Percentiles rank a stretch among this genome's conserved stretches.
Conservation (phyloP, 2,113 vertebrate species). For the Morone chrysops region DNA sequence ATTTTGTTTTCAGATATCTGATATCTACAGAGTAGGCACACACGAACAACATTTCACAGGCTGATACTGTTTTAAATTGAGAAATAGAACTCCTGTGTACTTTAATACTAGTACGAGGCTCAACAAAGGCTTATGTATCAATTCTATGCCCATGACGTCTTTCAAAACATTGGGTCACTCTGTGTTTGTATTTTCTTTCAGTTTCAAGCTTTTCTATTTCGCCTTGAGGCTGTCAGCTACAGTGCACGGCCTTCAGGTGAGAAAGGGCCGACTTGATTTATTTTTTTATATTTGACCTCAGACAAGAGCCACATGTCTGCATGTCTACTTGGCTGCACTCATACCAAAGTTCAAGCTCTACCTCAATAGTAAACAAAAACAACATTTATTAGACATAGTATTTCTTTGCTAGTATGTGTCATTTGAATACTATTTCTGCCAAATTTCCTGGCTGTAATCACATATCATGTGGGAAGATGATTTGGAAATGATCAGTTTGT, state of each 20-base stretch:
- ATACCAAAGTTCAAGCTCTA: neutral
- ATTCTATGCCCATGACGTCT: neutral
- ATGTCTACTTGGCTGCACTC: neutral
- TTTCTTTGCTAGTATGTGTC: neutral
- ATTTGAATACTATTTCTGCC: neutral
- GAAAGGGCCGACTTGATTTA: constrained; percentile 4
- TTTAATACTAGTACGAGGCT: neutral
- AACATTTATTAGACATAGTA: neutral
- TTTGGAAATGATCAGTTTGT: constrained; percentile 22
- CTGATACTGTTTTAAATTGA: constrained; percentile 12
- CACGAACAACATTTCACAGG: neutral
- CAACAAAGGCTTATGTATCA: constrained; percentile 2
- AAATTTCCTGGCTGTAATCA: constrained; percentile 22
- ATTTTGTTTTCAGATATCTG: constrained; percentile 23
- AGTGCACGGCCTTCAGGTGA: constrained; percentile 1
- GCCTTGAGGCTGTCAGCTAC: neutral
- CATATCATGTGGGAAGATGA: neutral
- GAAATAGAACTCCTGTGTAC: neutral
- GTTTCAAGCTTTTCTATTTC: constrained; percentile 13
- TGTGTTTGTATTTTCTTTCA: neutral
- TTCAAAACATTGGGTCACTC: neutral
- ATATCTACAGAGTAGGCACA: constrained; percentile 7
- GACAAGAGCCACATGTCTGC: neutral
- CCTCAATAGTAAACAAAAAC: constrained; percentile 4
- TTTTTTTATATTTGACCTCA: constrained; percentile 3